phyloP scores from a whole-genome alignment of 92 coral and sea anemone genomes.

The Paramuricea clavata region DNA sequence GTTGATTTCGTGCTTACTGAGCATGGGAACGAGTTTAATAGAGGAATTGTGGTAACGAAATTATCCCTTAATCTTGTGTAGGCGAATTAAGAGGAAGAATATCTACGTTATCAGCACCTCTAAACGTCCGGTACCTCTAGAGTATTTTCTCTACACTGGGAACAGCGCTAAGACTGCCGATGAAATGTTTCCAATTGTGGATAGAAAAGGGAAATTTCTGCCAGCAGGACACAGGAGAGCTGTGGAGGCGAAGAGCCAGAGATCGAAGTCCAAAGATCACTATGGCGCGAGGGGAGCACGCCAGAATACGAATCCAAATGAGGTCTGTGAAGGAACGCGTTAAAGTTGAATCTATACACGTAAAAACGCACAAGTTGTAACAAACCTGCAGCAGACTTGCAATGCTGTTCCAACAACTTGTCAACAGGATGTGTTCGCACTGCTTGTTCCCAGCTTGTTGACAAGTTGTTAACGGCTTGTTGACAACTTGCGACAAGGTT shows the following conservation, averaged over 20 bases:
- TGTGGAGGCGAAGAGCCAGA: constrained; percentile 83
- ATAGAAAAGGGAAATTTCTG: constrained; percentile 77
- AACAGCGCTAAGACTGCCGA: constrained; percentile 92
- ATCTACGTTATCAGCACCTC: constrained; percentile 95
- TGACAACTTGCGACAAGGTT: too few species aligned
- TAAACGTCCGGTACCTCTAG: constrained; percentile 96
- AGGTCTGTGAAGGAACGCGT: constrained; percentile 56
- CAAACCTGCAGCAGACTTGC: too few species aligned
- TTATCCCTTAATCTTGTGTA: constrained; percentile 4
- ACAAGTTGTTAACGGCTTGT: too few species aligned
- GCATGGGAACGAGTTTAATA: too few species aligned
- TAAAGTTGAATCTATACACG: too few species aligned
- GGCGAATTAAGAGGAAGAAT: constrained; percentile 90
- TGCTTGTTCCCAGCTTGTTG: too few species aligned
- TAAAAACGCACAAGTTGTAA: too few species aligned
- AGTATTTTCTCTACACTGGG: constrained; percentile 95
- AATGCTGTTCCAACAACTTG: too few species aligned
- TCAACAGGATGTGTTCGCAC: too few species aligned
- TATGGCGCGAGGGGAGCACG: constrained; percentile 85
- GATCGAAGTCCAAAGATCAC: constrained; percentile 82
- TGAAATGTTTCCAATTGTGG: constrained; percentile 89
- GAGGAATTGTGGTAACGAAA: not conserved
- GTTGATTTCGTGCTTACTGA: too few species aligned
- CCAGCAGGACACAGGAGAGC: constrained; percentile 92
- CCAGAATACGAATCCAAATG: constrained; percentile 65